Percentiles rank a stretch among this genome's conserved stretches.
phyloP scores from a whole-genome alignment of 1,140 invertebrate species.

The Macrotrachela quadricornifera region DNA sequence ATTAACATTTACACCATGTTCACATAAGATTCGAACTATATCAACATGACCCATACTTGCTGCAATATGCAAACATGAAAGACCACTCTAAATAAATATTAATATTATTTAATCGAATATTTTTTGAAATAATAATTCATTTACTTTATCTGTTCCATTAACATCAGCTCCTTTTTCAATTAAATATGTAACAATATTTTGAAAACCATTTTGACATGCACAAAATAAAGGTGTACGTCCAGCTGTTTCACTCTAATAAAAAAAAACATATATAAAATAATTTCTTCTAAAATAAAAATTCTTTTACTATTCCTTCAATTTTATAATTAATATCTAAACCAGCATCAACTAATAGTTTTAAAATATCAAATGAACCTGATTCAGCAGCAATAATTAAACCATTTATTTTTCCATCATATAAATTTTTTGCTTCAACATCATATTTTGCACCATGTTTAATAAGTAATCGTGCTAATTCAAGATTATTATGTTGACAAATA shows the following conservation, averaged over 20 bases:
- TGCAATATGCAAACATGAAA: conserved; percentile 8
- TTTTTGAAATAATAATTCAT: not conserved
- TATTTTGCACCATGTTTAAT: not conserved
- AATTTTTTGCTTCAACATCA: conserved; percentile 4
- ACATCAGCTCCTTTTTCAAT: conserved; percentile 9
- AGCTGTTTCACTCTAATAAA: conserved; percentile 1
- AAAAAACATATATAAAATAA: not conserved
- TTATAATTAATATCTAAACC: conserved; percentile 8
- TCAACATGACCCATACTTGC: conserved; percentile 6
- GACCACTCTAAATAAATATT: conserved; percentile 1
- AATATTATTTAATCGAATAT: not conserved
- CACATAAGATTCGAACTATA: conserved; percentile 3
- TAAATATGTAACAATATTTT: conserved; percentile 8
- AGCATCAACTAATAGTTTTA: conserved; percentile 1
- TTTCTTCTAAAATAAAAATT: not conserved
- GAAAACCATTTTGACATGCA: conserved; percentile 9
- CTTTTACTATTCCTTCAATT: conserved; percentile 2
- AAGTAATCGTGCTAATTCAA: not conserved
- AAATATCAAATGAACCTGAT: conserved; percentile 7
- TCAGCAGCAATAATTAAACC: conserved; percentile 7
- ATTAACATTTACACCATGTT: not conserved
- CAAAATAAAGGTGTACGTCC: conserved; percentile 9
- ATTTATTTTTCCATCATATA: conserved; percentile 10
- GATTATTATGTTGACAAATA: conserved; percentile 9
- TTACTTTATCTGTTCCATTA: conserved; percentile 9